A percentile compares a stretch with the other conserved stretches of the same genome.
Evolutionary conservation across 30 jellyfish, hydroid and myxozoan species (phyloP).

Genomic region (Hydractinia echinata): DNA sequence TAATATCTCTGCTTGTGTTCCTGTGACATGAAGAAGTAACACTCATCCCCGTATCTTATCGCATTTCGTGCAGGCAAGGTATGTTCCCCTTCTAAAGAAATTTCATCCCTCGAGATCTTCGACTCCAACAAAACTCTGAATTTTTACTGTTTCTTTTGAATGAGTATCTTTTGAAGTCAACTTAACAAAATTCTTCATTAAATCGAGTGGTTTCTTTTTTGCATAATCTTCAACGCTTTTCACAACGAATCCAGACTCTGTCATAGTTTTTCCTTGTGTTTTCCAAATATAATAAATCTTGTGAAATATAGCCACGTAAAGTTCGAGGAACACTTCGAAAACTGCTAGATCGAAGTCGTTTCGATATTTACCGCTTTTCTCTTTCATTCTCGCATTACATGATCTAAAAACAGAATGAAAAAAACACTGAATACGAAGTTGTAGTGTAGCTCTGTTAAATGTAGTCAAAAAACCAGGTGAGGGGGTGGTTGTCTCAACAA

Average conservation of each 20-base stretch:
- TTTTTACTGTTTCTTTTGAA: slow-evolving; percentile 28
- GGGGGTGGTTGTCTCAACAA: too few relatives aligned
- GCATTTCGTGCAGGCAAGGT: too few relatives aligned
- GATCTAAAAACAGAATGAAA: background rate
- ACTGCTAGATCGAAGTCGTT: slow-evolving; percentile 17
- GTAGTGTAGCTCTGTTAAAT: too few relatives aligned
- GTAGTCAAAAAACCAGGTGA: too few relatives aligned
- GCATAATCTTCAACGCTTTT: slow-evolving; percentile 79
- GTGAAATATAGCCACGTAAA: slow-evolving; percentile 57
- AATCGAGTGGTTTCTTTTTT: slow-evolving; percentile 52
- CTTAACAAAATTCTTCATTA: slow-evolving; percentile 46
- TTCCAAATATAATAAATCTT: slow-evolving; percentile 70
- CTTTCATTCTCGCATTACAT: slow-evolving; percentile 54
- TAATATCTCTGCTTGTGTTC: too few relatives aligned
- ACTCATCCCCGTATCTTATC: too few relatives aligned
- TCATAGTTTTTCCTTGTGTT: slow-evolving; percentile 62
- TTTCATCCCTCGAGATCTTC: slow-evolving; percentile 49
- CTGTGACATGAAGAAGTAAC: too few relatives aligned
- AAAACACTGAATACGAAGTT: too few relatives aligned
- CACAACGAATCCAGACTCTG: slow-evolving; percentile 92
- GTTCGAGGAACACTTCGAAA: slow-evolving; percentile 66
- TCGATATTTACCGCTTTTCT: slow-evolving; percentile 8
- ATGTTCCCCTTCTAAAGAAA: too few relatives aligned
- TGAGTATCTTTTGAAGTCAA: background rate
- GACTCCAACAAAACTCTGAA: slow-evolving; percentile 71